A percentile compares a stretch with the other conserved stretches of the same genome.
Conservation (phyloP, 1,140 invertebrate genomes). For the Rhagoletis pomonella region DNA sequence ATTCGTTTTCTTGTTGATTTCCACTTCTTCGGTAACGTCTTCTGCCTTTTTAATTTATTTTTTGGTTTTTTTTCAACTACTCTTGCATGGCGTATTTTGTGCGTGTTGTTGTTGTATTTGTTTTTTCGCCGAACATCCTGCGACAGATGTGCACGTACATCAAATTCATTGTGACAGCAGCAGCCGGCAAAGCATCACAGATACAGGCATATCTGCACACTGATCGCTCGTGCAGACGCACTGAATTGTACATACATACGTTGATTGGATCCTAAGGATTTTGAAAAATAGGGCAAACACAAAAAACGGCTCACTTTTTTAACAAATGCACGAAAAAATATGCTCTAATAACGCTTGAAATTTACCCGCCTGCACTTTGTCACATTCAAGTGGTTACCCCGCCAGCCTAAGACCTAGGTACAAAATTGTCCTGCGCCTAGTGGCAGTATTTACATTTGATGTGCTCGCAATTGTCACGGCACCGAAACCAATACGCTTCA, state of each 20-base stretch:
- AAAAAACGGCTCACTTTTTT: not conserved
- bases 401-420: not conserved
- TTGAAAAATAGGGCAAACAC: not conserved
- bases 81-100: not conserved
- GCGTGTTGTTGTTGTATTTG: not conserved
- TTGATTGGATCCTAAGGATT: not conserved
- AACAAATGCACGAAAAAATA: not conserved
- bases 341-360: not conserved
- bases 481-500: not conserved
- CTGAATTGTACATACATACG: not conserved
- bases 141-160: constrained; percentile 44
- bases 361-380: not conserved
- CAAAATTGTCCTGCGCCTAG: not conserved
- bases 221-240: no score
- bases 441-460: constrained; percentile 31
- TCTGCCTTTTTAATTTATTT: not conserved
- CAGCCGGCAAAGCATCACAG: constrained; percentile 29
- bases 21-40: not conserved
- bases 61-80: no score
- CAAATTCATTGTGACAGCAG: constrained; percentile 24
- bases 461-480: constrained; percentile 33
- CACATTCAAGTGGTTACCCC: constrained; percentile 9
- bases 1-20: not conserved
- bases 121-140: constrained; percentile 24
- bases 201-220: not conserved